phyloP scores from a whole-genome alignment of 2,113 vertebrate species.

The Chaetorhynchus papuensis region DNA sequence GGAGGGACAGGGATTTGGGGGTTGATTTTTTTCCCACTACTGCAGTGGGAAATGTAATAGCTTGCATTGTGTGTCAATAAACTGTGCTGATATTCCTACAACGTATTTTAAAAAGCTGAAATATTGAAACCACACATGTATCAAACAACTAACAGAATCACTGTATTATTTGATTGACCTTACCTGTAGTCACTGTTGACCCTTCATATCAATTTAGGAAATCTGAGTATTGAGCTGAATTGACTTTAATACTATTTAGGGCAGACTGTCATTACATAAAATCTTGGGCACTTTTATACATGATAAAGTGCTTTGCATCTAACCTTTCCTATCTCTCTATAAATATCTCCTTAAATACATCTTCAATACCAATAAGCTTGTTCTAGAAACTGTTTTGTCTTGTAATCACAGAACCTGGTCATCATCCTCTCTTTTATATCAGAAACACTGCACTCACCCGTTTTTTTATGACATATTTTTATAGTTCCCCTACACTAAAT shows the following conservation, averaged over 20 bases:
- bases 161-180: not conserved
- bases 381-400: not conserved
- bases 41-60: not conserved
- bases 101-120: not conserved
- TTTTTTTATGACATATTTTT: not conserved
- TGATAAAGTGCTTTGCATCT: not conserved
- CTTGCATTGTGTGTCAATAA: not conserved
- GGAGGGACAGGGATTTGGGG: accelerated
- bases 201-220: not conserved
- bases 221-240: not conserved
- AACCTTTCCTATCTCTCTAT: not conserved
- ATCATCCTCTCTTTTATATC: not conserved
- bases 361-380: not conserved
- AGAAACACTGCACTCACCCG: not conserved
- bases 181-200: not conserved
- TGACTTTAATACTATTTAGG: not conserved
- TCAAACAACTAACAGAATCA: not conserved
- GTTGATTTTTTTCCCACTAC: not conserved
- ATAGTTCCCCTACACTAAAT: not conserved
- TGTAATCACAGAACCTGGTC: not conserved
- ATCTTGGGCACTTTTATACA: not conserved
- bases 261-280: not conserved
- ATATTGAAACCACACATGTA: not conserved
- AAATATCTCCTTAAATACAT: not conserved
- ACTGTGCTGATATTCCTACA: not conserved